Conservation (phyloP, 1,140 invertebrate genomes). For the Drosophila malerkotliana region DNA sequence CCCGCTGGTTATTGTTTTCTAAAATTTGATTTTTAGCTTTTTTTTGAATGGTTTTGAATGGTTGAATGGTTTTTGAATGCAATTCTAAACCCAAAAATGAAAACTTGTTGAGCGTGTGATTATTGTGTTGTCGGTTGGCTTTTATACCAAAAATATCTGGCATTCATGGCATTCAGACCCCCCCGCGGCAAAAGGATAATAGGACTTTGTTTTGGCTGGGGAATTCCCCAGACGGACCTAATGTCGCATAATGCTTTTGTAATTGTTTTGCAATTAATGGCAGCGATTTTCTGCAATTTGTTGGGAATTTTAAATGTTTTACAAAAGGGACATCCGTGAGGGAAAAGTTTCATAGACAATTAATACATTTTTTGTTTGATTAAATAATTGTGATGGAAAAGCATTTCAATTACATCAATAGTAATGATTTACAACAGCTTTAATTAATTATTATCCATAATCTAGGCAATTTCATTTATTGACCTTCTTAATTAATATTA, state of each 20-base stretch:
- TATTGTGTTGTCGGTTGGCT: not conserved
- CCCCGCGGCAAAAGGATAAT: not conserved
- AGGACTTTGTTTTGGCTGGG: not conserved
- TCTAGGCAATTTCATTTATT: slow-evolving; percentile 5
- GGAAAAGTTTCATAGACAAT: not conserved
- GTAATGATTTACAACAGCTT: not conserved
- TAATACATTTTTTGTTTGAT: not conserved
- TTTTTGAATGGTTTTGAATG: no score
- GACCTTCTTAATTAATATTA: not conserved
- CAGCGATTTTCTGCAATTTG: not conserved
- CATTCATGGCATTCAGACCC: no score
- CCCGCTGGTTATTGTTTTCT: not conserved
- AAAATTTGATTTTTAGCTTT: slow-evolving; percentile 12
- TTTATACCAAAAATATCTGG: no score
- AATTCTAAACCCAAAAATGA: not conserved
- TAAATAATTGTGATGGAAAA: not conserved
- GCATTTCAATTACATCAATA: not conserved
- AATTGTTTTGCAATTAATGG: slow-evolving; percentile 11
- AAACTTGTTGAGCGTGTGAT: slow-evolving; percentile 34
- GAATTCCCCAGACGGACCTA: not conserved
- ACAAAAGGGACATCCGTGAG: no score
- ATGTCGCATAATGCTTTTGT: no score
- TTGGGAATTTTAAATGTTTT: not conserved
- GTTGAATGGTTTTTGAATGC: no score
- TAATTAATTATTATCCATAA: slow-evolving; percentile 3